These are phyloP conservation scores for Netelia melanura DNA, from an alignment of 2,888 invertebrate species.

Conservation along the genomic window DNA sequence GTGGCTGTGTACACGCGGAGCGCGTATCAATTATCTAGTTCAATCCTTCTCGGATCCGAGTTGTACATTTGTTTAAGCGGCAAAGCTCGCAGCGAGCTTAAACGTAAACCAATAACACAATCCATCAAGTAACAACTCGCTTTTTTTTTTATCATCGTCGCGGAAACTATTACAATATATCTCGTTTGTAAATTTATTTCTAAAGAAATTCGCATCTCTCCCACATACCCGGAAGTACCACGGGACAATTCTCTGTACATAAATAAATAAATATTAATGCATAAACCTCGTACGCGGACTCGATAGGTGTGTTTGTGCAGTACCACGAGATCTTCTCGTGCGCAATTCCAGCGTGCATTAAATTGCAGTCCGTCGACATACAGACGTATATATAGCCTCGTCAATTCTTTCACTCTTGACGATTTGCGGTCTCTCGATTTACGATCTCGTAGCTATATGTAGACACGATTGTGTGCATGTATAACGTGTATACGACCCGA, in stretches of 20 bases:
- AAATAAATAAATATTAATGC: not conserved
- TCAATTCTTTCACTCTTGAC: conserved; percentile 52
- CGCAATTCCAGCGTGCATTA: conserved; percentile 54
- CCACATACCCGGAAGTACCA: no score
- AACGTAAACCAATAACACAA: not conserved
- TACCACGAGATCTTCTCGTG: conserved; percentile 51
- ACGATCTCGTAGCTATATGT: not conserved
- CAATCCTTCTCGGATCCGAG: not conserved
- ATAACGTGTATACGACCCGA: not conserved
- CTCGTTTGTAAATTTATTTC: not conserved
- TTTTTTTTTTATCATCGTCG: not conserved
- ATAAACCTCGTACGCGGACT: not conserved
- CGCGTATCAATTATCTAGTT: not conserved
- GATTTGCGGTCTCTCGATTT: conserved; percentile 24
- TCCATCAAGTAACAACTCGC: no score
- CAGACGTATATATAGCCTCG: conserved; percentile 34
- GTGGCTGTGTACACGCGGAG: not conserved
- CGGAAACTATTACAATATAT: not conserved
- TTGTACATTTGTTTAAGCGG: no score
- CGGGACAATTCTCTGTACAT: not conserved
- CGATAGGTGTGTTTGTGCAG: conserved; percentile 10
- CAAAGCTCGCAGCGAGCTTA: no score
- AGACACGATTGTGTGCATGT: not conserved
- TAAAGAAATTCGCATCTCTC: no score
- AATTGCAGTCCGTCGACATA: conserved; percentile 40